Base-by-base conservation (phyloP, 1,140 invertebrate genomes). In the Apis dorsata region DNA sequence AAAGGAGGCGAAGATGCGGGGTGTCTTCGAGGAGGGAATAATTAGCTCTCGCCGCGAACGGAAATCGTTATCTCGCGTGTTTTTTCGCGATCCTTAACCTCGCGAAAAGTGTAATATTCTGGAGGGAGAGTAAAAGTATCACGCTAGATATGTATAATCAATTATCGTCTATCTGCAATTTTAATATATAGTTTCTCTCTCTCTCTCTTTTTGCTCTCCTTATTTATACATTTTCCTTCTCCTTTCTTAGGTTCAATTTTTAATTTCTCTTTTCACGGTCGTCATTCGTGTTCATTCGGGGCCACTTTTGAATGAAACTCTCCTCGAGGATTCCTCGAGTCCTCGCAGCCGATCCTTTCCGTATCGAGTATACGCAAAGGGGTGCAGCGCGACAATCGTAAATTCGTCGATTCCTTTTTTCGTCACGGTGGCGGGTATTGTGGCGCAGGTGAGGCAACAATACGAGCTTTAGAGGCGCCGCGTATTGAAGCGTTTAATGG, bases 401-500 rank as follows among this genome's bases (percentile, higher is more conserved):
- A 77, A 82, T 82, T 82, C 74, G 73, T 55, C 73, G 60, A 82
- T 77, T 77, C 57, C 65, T 76, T 76, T 60, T 34, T 70, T 68
- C 57, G 44, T 53, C 7, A 77, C 57, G 24, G 28, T 34, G 74
- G 44, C 17, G 65, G 49, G 65, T 15, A 77, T 60, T 49, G 65
- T 69, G 28, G 62, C 49, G 49, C 65, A 62, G 73, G 57, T 68
- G 65, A 69, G 9, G 65, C 65, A 24, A 82, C 74, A 82, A 82
- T 82, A 34, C 55, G 72, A 76, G 80, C 65, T 77, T 65, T 60
- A 53, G 80, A 83, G 62, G 81, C 83, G 77, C 86, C 66, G 77
- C 57, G 66, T 85, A 88, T 88, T 83, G 79, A 88, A 72, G 72
- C 86, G 68, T 87, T 88, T 88, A 88, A 87, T 88, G 76, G 84